Evolutionary conservation across 23 tunicate genomes (phyloP).

Genomic region (Styela clava): DNA sequence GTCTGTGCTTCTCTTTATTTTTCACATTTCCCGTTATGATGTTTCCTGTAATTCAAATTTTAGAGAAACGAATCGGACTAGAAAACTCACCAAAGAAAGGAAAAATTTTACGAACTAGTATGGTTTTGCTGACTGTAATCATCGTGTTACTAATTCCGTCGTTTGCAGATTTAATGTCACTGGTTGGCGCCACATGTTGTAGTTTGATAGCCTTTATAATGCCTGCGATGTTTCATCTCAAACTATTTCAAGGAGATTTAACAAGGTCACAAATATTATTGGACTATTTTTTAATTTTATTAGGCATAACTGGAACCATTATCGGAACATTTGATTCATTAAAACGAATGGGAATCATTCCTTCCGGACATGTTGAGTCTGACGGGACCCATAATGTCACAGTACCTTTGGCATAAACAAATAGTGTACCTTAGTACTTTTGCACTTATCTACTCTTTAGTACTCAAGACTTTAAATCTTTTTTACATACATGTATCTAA

Average conservation of each 20-base stretch:
- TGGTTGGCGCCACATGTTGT: constrained; percentile 90
- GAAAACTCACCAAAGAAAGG: constrained; percentile 14
- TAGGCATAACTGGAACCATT: constrained; percentile 67
- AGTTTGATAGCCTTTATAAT: constrained; percentile 82
- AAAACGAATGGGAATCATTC: constrained; percentile 55
- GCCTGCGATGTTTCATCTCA: constrained; percentile 88
- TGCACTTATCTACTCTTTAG: too few species aligned
- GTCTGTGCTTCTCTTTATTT: constrained; percentile 91
- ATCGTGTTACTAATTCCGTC: constrained; percentile 87
- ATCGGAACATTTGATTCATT: constrained; percentile 69
- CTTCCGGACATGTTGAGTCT: not conserved
- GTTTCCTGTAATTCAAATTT: constrained; percentile 92
- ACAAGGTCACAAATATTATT: constrained; percentile 24
- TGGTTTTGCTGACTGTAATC: constrained; percentile 66
- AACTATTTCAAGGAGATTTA: constrained; percentile 63
- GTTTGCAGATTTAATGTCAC: constrained; percentile 88
- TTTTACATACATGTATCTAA: too few species aligned
- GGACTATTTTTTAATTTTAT: constrained; percentile 53
- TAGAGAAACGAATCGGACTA: constrained; percentile 50
- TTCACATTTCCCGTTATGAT: constrained; percentile 98
- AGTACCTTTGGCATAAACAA: not conserved
- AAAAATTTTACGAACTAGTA: constrained; percentile 59
- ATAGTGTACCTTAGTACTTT: too few species aligned
- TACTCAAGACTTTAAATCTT: too few species aligned
- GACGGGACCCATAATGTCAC: not conserved